These are phyloP conservation scores for Tiphia femorata DNA, from an alignment of 2,888 invertebrate genomes.

Conservation along the genomic window DNA sequence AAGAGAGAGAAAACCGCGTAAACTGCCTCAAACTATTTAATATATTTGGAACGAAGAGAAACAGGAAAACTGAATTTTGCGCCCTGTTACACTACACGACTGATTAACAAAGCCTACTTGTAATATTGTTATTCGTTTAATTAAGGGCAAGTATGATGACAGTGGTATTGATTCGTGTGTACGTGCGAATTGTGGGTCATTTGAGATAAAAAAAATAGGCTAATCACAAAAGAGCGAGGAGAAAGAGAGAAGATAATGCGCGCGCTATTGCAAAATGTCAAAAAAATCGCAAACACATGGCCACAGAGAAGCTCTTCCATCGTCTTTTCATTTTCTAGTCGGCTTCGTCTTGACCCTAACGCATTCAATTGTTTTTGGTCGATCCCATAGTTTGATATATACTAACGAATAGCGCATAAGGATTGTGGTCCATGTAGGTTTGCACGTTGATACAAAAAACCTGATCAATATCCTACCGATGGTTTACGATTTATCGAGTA, in stretches of 20 bases:
- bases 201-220: not conserved
- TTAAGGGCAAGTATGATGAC: not conserved
- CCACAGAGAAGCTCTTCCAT: too few species aligned
- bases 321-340: too few species aligned
- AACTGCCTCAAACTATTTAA: conserved; percentile 52
- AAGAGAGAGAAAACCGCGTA: conserved; percentile 37
- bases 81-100: conserved; percentile 45
- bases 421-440: too few species aligned
- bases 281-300: too few species aligned
- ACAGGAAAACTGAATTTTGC: conserved; percentile 41
- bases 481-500: too few species aligned
- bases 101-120: conserved; percentile 43
- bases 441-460: too few species aligned
- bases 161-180: not conserved
- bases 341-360: too few species aligned
- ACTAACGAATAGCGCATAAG: too few species aligned
- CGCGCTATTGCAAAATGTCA: too few species aligned
- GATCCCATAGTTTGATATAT: too few species aligned
- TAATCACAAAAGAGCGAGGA: not conserved
- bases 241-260: conserved; percentile 11
- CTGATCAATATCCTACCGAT: too few species aligned
- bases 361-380: too few species aligned
- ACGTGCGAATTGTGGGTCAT: conserved; percentile 3
- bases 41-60: conserved; percentile 29
- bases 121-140: conserved; percentile 16